These are phyloP conservation scores for Conus betulinus DNA, from an alignment of 1,140 invertebrate genomes.

Conservation along the genomic window DNA sequence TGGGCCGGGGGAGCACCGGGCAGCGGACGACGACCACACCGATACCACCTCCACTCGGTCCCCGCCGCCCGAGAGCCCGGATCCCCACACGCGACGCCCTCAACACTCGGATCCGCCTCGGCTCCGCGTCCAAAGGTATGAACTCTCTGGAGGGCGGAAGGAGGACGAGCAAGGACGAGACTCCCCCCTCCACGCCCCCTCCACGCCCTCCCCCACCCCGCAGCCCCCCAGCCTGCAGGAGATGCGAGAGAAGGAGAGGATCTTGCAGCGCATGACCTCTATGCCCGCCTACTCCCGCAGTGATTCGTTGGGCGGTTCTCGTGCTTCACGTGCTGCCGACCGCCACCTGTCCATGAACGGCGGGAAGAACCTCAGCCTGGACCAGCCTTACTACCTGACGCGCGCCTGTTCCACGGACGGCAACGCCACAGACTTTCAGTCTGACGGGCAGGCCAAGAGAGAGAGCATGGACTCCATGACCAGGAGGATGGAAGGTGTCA, in stretches of 20 bases:
- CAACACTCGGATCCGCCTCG: constrained; percentile 62
- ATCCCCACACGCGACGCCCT: constrained; percentile 65
- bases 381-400: constrained; percentile 63
- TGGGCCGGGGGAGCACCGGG: constrained; percentile 39
- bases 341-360: constrained; percentile 44
- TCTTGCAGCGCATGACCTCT: constrained; percentile 42
- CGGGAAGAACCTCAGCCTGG: constrained; percentile 66
- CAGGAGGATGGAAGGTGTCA: not conserved
- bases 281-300: constrained; percentile 39
- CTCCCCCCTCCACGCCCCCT: not conserved
- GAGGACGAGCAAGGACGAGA: constrained; percentile 14
- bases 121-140: constrained; percentile 43
- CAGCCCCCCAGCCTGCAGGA: constrained; percentile 31
- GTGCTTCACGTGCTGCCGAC: constrained; percentile 7
- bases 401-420: constrained; percentile 13
- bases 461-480: not conserved
- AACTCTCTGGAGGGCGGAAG: constrained; percentile 3
- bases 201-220: constrained; percentile 28
- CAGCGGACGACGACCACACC: constrained; percentile 59
- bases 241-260: constrained; percentile 38
- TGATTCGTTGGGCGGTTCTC: not conserved
- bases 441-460: not conserved
- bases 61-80: constrained; percentile 69
- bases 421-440: not conserved
- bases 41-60: constrained; percentile 67